Conservation (phyloP, 2,113 vertebrate genomes). For the human region DNA sequence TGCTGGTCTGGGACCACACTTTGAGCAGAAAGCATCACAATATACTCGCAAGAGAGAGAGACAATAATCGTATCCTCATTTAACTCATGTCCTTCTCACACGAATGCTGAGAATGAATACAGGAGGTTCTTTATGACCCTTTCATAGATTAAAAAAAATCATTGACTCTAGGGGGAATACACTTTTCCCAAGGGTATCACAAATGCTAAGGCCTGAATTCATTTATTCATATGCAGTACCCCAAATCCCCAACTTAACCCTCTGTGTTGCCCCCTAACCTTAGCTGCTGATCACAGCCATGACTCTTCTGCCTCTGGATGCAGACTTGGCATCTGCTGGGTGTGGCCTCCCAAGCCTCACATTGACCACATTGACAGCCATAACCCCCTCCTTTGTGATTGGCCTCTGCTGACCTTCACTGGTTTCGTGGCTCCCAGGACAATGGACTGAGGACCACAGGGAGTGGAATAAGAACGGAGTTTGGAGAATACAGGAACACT, state of each 20-base stretch:
- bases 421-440: background rate
- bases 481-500: background rate
- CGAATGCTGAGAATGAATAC: background rate
- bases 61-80: too few species aligned
- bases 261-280: background rate
- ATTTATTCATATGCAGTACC: background rate
- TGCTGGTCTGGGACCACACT: background rate
- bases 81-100: background rate
- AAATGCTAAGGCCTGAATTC: background rate
- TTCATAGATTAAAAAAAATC: background rate
- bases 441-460: background rate
- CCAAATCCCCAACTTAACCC: background rate
- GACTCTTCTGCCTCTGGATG: background rate
- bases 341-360: background rate
- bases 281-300: background rate
- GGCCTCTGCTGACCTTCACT: background rate
- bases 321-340: background rate
- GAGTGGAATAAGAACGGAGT: background rate
- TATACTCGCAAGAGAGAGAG: background rate
- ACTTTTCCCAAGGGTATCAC: background rate
- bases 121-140: background rate
- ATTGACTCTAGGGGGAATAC: background rate
- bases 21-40: background rate
- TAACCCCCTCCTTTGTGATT: background rate
- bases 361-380: too few species aligned